phyloP scores from a whole-genome alignment of 2,888 invertebrate species.

The Diarsia mendica region DNA sequence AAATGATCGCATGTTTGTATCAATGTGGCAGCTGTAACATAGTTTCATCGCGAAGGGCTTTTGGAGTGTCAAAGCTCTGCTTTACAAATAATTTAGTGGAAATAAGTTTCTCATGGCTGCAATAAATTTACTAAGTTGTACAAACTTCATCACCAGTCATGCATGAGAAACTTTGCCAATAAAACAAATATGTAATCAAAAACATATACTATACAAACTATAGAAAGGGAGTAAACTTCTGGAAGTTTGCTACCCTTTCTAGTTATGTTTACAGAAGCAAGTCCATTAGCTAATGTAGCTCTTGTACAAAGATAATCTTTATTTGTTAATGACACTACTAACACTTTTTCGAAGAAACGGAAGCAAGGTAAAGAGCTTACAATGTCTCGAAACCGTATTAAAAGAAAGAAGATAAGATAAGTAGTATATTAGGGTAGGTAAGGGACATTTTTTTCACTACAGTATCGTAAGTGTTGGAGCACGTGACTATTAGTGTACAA shows the following conservation, averaged over 20 bases:
- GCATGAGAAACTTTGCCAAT: too few species aligned
- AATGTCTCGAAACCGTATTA: not conserved
- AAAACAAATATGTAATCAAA: too few species aligned
- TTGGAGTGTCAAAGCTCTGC: not conserved
- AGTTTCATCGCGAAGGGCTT: not conserved
- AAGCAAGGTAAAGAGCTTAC: not conserved
- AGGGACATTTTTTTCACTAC: not conserved
- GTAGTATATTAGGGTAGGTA: not conserved
- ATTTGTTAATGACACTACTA: not conserved
- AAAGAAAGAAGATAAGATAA: not conserved
- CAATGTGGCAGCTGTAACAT: not conserved
- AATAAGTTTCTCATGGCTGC: too few species aligned
- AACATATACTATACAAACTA: too few species aligned
- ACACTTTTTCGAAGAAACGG: not conserved
- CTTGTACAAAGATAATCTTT: not conserved
- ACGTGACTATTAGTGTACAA: not conserved
- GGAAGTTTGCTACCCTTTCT: not conserved
- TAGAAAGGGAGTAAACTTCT: not conserved
- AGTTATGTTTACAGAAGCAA: not conserved
- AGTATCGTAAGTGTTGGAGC: not conserved
- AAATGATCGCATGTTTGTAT: not conserved
- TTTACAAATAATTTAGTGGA: slow-evolving; percentile 1
- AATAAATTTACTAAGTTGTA: too few species aligned
- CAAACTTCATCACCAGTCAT: too few species aligned
- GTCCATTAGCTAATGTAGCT: not conserved